Base-by-base conservation (phyloP, 2,888 invertebrate genomes). In the Melipona beecheii region DNA sequence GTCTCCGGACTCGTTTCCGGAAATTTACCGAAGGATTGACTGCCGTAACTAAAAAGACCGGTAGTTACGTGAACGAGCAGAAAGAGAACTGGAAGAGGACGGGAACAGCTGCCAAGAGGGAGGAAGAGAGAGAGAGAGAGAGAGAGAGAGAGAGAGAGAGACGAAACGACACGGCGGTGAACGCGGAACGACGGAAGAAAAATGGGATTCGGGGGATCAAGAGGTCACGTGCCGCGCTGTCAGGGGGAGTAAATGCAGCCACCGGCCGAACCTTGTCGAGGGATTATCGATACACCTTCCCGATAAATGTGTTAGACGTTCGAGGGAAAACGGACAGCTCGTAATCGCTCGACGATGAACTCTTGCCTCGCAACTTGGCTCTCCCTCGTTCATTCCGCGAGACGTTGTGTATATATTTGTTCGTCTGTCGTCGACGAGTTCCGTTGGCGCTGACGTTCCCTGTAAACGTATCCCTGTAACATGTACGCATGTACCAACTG, bases 201-300 rank as follows among this genome's bases (percentile, higher is more conserved):
- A 87, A 87, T 87, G 87, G 85, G 71, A 79, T 83, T 76, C 75
- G 71, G 76, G 69, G 78, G 82, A 85, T 87, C 78, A 75, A 83
- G 80, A 87, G 85, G 85, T 87, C 87, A 86, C 79, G 87, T 75
- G 87, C 75, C 70, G 36, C 73, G 31, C 81, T 85, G 85, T 83
- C 83, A 78, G 78, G 73, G 86, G 80, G 52, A 43, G 56, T 85
- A 83, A 87, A 87, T 87, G 85, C 83, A 87, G 80, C 85, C 69
- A 6, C 62, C 58, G 84, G 76, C 77, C 75, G 82, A 78, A 80
- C 84, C 84, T 83, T 78, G 82, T 87, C 78, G 62, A 74, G 82
- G 85, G 87, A 85, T 87, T 87, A 87, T 86, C 87, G 87, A 83
- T 86, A 86, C 87, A 87, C 77, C 80, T 84, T 82, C 21, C 71